Base-by-base conservation (phyloP, 92 coral and sea anemone genomes). In the Anthopleura xanthogrammica region DNA sequence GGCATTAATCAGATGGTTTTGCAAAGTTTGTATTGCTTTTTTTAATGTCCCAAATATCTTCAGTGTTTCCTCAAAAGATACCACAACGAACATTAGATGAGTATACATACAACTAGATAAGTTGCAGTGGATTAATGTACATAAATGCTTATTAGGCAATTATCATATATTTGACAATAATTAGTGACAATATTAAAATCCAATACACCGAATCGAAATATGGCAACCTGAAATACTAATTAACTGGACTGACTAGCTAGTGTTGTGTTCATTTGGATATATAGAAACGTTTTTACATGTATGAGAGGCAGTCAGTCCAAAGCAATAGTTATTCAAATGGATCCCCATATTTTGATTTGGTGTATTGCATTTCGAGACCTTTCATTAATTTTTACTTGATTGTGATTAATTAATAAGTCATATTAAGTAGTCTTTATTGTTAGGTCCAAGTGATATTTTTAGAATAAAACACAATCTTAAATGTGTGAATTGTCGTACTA, bases 381-480 rank as follows among this genome's bases (percentile, higher is more conserved):
- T 68, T 29, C 74, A 68, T 68, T 68, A 23, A 68, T 68, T 68
- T 68, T 68, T 68, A 68, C 74, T 68, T 68, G 74, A 68, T 68
- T 68, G 42, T 68, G 36, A 29, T 29, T 1, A 23, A 24, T 68
- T 29, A 24, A 23, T 68, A 68, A 62, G 58, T 54, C 58, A 54
- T 54, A 46, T 46, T 58, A 62, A 62, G 41, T 68, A 14, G 74
- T 29, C 74, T 12, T 24, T 29, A 68, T 68, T 9, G 17, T 29
- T 68, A 68, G 74, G 74, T 16, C 74, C 74, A 68, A 29, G 42
- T 29, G 42, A 68, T 68, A 68, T 68, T 68, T 68, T 68, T 68
- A 68, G 74, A 68, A 68, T 68, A 68, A 68, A 68, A 68, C 5
- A 9, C 29, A 68, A 68, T 8, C 42, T 36, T 29, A 29, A 23